Evolutionary conservation across 2,113 vertebrate genomes (phyloP).

Genomic region (Coptodon bakossiorum): DNA sequence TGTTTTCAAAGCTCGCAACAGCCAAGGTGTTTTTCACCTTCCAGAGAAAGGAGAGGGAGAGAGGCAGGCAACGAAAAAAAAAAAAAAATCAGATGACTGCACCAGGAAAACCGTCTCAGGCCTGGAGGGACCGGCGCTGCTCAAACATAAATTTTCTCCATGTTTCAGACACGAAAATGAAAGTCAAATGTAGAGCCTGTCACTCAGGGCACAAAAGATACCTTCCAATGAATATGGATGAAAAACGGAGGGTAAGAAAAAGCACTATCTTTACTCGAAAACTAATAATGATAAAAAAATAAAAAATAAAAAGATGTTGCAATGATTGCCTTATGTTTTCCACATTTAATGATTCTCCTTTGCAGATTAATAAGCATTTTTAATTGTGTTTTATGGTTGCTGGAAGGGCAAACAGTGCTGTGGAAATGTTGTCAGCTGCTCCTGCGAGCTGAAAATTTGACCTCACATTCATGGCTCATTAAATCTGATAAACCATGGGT

Average conservation of each 20-base stretch:
- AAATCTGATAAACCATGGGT: conserved; percentile 44
- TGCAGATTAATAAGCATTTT: conserved; percentile 2
- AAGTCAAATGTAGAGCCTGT: conserved; percentile 39
- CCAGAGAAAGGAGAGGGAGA: neutral
- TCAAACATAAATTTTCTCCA: conserved; percentile 40
- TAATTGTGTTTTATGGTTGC: neutral
- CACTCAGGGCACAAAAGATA: conserved; percentile 9
- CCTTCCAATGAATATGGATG: neutral
- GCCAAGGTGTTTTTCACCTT: conserved; percentile 61
- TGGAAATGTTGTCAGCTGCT: conserved; percentile 4
- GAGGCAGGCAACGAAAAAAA: neutral
- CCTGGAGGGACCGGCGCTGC: conserved; percentile 31
- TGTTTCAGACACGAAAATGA: conserved; percentile 32
- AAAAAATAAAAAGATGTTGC: neutral
- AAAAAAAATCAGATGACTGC: conserved; percentile 19
- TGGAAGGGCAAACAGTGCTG: neutral
- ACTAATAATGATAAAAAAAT: neutral
- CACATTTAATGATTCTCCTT: conserved; percentile 3
- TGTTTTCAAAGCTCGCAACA: conserved; percentile 54
- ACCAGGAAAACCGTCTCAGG: conserved; percentile 13
- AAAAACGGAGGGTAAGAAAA: neutral
- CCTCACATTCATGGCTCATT: conserved; percentile 46
- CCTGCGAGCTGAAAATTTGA: neutral
- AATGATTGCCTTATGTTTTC: neutral
- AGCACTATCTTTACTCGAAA: neutral